phyloP scores from a whole-genome alignment of 2,797 vertebrate genomes.

The Neosalanx taihuensis region DNA sequence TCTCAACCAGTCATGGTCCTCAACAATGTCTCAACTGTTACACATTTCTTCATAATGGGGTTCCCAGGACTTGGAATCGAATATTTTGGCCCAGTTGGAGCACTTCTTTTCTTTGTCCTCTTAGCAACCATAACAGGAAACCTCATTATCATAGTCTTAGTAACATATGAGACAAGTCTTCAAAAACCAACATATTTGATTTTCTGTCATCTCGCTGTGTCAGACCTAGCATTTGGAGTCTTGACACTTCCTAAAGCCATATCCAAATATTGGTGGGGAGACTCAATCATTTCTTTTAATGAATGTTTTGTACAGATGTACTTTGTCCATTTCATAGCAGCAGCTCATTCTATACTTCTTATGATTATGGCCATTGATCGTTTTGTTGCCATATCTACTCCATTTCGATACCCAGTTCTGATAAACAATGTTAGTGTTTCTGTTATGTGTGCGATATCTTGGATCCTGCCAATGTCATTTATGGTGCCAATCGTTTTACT shows the following conservation, averaged over 20 bases:
- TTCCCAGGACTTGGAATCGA: constrained; percentile 60
- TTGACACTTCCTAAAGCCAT: constrained; percentile 67
- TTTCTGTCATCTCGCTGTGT: constrained; percentile 61
- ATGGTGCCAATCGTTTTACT: constrained; percentile 44
- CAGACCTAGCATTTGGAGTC: constrained; percentile 60
- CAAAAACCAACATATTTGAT: constrained; percentile 65
- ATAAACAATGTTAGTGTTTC: constrained; percentile 56
- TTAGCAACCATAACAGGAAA: constrained; percentile 59
- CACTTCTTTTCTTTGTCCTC: constrained; percentile 52
- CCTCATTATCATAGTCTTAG: constrained; percentile 55
- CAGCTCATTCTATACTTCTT: constrained; percentile 55
- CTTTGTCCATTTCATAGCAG: constrained; percentile 65
- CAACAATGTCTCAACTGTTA: constrained; percentile 47
- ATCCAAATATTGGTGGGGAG: constrained; percentile 61
- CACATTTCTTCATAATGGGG: constrained; percentile 63
- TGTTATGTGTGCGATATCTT: constrained; percentile 48
- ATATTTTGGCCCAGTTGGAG: constrained; percentile 44
- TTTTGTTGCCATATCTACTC: constrained; percentile 63
- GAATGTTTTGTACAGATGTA: constrained; percentile 65
- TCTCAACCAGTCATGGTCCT: constrained; percentile 32
- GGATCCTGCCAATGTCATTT: constrained; percentile 46
- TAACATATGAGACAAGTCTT: constrained; percentile 53
- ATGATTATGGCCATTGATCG: constrained; percentile 68
- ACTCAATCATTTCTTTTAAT: constrained; percentile 46
- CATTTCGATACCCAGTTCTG: constrained; percentile 55